These are phyloP conservation scores for Otocyon megalotis DNA, from an alignment of 2,113 vertebrate species.

Conservation along the genomic window DNA sequence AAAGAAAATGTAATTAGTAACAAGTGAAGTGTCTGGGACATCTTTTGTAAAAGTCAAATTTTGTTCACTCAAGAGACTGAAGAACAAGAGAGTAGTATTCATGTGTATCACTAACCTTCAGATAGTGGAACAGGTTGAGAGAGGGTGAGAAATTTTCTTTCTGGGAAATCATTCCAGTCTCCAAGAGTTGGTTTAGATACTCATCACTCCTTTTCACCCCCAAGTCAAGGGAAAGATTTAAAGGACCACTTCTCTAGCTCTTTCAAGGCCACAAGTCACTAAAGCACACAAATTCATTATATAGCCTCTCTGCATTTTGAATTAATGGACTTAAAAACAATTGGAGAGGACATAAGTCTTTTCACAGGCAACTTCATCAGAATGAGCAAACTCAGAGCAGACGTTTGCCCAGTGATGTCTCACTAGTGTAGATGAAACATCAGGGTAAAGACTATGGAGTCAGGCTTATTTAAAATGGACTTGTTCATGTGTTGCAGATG, in stretches of 20 bases:
- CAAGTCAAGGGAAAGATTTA: constrained; percentile 53
- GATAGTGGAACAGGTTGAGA: neutral
- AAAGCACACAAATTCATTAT: constrained; percentile 58
- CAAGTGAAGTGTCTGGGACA: neutral
- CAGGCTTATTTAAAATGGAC: constrained; percentile 10
- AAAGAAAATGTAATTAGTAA: constrained; percentile 33
- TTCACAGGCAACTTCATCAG: neutral
- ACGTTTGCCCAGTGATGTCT: neutral
- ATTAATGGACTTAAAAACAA: constrained; percentile 42
- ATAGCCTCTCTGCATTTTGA: constrained; percentile 17
- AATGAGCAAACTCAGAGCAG: neutral
- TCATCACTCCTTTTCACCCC: neutral
- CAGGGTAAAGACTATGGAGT: neutral
- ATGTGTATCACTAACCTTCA: neutral
- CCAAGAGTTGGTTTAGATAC: neutral
- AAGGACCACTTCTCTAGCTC: neutral
- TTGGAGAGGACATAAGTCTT: neutral
- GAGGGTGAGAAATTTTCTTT: constrained; percentile 27
- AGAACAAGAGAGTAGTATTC: neutral
- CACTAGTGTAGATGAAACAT: neutral
- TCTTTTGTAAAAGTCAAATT: constrained; percentile 33
- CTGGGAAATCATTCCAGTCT: neutral
- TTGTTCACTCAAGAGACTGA: constrained; percentile 1
- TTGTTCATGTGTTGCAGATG: neutral
- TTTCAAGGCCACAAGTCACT: constrained; percentile 27